These are phyloP conservation scores for Murina feae DNA, from an alignment of 2,113 vertebrate species.

Conservation along the genomic window DNA sequence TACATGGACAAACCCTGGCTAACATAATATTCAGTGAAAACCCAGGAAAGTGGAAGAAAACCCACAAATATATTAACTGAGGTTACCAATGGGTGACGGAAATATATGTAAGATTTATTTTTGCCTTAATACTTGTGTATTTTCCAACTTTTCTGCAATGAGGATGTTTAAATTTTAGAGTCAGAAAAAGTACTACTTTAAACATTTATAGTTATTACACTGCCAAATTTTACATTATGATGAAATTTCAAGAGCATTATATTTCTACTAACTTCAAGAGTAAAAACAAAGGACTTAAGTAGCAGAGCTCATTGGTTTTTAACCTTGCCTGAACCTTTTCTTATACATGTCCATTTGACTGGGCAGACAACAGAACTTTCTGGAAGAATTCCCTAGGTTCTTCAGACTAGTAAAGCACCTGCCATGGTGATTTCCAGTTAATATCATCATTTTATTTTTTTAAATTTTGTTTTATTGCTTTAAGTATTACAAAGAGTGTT, in stretches of 20 bases:
- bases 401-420: background rate
- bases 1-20: background rate
- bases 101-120: background rate
- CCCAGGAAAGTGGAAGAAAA: background rate
- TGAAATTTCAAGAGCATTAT: background rate
- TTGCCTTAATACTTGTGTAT: background rate
- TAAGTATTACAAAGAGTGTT: too few relatives aligned
- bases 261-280: background rate
- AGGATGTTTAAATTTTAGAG: background rate
- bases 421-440: too few relatives aligned
- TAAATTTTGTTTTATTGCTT: too few relatives aligned
- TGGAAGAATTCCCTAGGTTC: background rate
- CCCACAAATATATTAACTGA: background rate
- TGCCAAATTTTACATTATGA: background rate
- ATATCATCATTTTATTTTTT: background rate
- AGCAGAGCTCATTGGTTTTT: background rate
- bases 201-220: background rate
- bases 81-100: background rate
- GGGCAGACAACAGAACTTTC: slow-evolving; percentile 14
- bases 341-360: background rate
- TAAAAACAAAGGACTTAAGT: background rate
- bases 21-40: slow-evolving; percentile 15
- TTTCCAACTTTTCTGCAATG: background rate
- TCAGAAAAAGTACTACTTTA: background rate
- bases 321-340: background rate